Percentiles rank a stretch among this genome's conserved stretches.
These are phyloP conservation scores for Lepidothrix coronata DNA, from an alignment of 2,113 vertebrate species.

Conservation along the genomic window DNA sequence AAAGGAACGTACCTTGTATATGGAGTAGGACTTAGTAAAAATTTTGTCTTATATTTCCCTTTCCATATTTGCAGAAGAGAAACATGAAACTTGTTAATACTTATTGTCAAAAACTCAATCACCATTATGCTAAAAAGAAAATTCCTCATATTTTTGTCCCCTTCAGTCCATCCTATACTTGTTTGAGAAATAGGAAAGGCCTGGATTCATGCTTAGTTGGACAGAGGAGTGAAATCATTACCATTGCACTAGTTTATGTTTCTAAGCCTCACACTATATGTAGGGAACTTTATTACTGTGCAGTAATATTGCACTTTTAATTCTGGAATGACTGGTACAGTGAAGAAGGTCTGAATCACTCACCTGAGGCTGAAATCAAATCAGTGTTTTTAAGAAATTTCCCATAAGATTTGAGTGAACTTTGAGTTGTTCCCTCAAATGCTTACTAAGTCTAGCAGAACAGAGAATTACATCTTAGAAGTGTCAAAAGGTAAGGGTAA, in stretches of 20 bases:
- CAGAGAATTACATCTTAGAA: not conserved
- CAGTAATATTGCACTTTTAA: not conserved
- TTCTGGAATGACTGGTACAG: not conserved
- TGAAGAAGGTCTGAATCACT: not conserved
- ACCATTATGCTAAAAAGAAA: not conserved
- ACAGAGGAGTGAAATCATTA: not conserved
- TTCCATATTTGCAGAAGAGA: not conserved
- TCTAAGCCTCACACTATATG: not conserved
- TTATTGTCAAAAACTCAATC: not conserved
- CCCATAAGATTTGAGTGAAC: not conserved
- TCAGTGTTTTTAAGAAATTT: not conserved
- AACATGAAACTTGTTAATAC: not conserved
- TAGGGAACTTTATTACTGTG: not conserved
- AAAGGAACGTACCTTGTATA: constrained; percentile 25
- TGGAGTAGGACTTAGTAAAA: not conserved
- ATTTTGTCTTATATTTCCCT: not conserved
- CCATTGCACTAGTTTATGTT: not conserved
- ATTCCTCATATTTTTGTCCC: not conserved
- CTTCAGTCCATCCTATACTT: not conserved
- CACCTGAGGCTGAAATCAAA: not conserved
- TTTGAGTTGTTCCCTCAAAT: not conserved
- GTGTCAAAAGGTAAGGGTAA: not conserved
- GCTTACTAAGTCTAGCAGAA: not conserved
- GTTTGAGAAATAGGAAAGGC: not conserved
- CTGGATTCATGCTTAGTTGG: not conserved